Base-by-base conservation (phyloP, 2,113 vertebrate species). In the Esox niger region DNA sequence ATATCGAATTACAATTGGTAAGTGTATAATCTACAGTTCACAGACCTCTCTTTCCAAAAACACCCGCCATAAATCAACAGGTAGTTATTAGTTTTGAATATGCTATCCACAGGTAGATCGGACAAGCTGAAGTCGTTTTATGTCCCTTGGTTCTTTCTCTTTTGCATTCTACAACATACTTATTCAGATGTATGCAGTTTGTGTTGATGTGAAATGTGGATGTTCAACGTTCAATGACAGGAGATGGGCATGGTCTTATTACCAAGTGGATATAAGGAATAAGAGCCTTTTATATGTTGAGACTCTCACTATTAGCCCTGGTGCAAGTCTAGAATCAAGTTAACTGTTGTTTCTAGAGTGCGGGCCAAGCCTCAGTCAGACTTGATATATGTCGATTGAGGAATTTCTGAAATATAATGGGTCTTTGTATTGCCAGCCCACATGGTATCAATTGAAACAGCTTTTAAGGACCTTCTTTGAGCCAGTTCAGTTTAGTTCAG, bases 371-470 rank as follows among this genome's bases (percentile, higher is more conserved):
- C 71, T 71, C 71, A 79, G 80, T 88, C 73, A 78, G 62, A 82
- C 67, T 77, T 87, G 79, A 88, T 85, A 68, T 83, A 35, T 63
- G 66, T 82, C 76, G 83, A 83, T 75, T 47, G 55, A 69, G 59
- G 76, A 90, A 86, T 81, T 89, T 84, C 21, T 73, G 75, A 72
- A 85, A 82, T 79, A 87, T 81, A 90, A 81, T 86, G 82, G 64
- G 64, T 71, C 77, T 86, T 87, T 90, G 85, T 89, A 68, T 75
- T 67, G 81, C 80, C 79, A 80, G 77, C 69, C 83, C 78, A 84
- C 85, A 82, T 90, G 88, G 81, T 89, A 88, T 86, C 87, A 86
- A 79, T 90, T 87, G 85, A 87, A 86, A 76, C 82, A 75, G 58
- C 72, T 70, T 69, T 76, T 84, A 85, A 87, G 61, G 33, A 60